Evolutionary conservation across 2,113 vertebrate genomes (phyloP), one percentile per base, ranked within the genome.

Genomic region (Rhegmatorhina hoffmannsi): DNA sequence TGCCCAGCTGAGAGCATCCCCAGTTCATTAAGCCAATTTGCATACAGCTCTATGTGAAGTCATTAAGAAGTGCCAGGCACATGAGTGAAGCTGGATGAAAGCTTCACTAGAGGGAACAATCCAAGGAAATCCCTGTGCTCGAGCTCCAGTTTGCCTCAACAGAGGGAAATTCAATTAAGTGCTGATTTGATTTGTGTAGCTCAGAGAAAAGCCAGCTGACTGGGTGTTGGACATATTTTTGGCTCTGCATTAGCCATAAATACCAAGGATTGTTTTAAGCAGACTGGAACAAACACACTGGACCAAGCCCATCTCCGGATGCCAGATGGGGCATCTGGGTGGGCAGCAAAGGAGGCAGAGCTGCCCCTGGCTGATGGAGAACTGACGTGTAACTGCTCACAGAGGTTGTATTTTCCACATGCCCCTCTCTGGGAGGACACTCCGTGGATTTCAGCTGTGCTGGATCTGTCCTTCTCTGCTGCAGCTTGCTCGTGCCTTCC

Each of bases 161-260:
- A 94, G 88, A 94, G 44, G 60, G 73, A 84, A 93, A 96, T 94
- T 94, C 85, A 95, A 78, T 96, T 93, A 94, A 78, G 25, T 40
- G 49, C 66, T 89, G 79, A 53, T 93, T 64, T 72, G 80, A 84
- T 90, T 89, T 73, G 36, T 74, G 60, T 13, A 43, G 90, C 44
- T 78, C 56, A 49, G 76, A 84, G 82, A 36, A 78, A 92, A 90
- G 73, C 36, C 88, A 72, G 29, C 44, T 90, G 88, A 88, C 83
- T 66, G 69, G n/a, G 46, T 87, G 58, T 33, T 87, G 80, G 88
- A 87, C 33, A 10, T 68, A 72, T 84, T 87, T 89, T 92, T 96
- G 92, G 85, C 88, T 69, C 49, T 68, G 49, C 89, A 79, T 68
- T 66, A 84, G 49, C 86, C 55, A 72, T 69, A 82, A 92, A 96